These are phyloP conservation scores for Caenorhabditis inopinata DNA, from an alignment of 1,140 invertebrate species.

Conservation along the genomic window DNA sequence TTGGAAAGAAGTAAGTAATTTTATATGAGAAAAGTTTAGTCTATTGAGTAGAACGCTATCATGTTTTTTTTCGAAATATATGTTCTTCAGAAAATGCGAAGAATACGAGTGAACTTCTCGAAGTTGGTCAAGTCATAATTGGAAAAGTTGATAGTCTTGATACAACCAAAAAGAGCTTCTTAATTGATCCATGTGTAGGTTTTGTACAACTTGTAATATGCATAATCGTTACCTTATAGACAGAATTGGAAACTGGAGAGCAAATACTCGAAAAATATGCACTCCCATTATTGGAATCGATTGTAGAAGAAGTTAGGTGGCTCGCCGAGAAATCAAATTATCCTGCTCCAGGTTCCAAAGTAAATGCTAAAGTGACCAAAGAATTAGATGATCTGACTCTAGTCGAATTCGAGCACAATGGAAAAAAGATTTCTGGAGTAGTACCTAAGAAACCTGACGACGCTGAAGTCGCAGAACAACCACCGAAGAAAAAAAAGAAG, in stretches of 20 bases:
- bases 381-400: neutral
- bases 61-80: neutral
- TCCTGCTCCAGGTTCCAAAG: neutral
- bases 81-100: neutral
- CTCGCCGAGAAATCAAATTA: constrained; percentile 7
- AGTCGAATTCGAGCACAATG: neutral
- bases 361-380: neutral
- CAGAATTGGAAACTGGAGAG: neutral
- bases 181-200: constrained; percentile 9
- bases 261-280: neutral
- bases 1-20: neutral
- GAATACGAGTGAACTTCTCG: neutral
- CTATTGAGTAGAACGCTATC: too few relatives aligned
- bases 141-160: constrained; percentile 3
- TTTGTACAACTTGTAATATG: neutral
- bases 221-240: neutral
- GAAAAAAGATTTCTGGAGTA: neutral
- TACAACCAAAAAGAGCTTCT: neutral
- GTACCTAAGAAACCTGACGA: neutral
- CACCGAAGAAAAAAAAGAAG: neutral
- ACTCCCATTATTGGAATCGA: neutral
- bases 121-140: constrained; percentile 4
- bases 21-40: too few relatives aligned
- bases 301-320: constrained; percentile 9
- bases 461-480: too few relatives aligned